Evolutionary conservation across 1,140 invertebrate species (phyloP), one percentile per base, ranked within the genome.

Genomic region (Drosophila pachea): DNA sequence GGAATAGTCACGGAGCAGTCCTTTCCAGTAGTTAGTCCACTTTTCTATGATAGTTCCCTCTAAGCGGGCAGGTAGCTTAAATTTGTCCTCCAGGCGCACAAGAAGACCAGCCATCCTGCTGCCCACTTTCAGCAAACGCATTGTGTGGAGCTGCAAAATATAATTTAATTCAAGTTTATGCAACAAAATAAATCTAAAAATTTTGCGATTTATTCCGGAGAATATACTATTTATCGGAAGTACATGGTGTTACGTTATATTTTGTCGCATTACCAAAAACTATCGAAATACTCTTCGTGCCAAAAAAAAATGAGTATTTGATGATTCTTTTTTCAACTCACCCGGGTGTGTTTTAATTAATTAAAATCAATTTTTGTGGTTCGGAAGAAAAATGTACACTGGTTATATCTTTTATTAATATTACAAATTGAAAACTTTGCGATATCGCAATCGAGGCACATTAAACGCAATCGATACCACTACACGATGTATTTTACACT

Each of bases 11-110:
- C 90, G 90, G 14, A 90, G 87, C 11, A 94, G 70, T 67, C 91
- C 91, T 78, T 92, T 92, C 92, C 93, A 93, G 74, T 93, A 94
- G 53, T 90, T 90, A 4, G 91, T 86, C 92, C 92, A 93, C 88
- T 92, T 93, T 86, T 94, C 92, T 4, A 93, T 33, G n/a, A 93
- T 79, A 0, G 93, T 93, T 35, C 92, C 92, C 84, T 93, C 92
- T 7, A 92, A 90, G 43, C 89, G 91, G 56, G 91, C 90, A 4
- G 92, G 91, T 47, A 88, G 22, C 16, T 74, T 71, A 11, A 87
- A 55, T 55, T 69, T 86, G 8, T 76, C 75, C 1, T 56, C 60
- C 1, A 87, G 12, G 4, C 70, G 66, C 35, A 71, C 63, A 7
- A 79, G 71, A 31, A 88, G 38, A 87, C 89, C 72, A 14, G 54